Base-by-base conservation (phyloP, 2,888 invertebrate genomes). In the Ormia ochracea region DNA sequence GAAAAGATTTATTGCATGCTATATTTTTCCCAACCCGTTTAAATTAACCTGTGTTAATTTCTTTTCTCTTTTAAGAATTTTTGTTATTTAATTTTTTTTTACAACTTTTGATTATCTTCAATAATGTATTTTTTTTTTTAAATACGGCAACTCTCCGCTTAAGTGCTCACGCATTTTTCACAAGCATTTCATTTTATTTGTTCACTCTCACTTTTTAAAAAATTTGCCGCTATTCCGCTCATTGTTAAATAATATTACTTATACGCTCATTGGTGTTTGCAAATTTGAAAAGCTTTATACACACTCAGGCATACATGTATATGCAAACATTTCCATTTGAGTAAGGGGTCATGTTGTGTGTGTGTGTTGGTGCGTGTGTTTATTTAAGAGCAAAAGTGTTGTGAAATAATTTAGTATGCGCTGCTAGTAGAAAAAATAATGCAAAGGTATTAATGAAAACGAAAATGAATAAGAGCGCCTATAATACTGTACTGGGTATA, bases 241-340 rank as follows among this genome's bases (percentile, higher is more conserved):
- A 61, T 31, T 43, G 41, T 48, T 3, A 41, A 74, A 74, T 63
- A 65, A 58, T 48, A 74, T 74, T 74, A 36, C 74, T 74, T 38
- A 74, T 74, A 74, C 65, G 65, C 65, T 74, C 74, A 65, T 23
- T 36, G 10, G 17, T 31, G 23, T 33, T 23, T 58, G 28, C 31
- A 14, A 54, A 10, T 10, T 12, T 23, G 19, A n/a, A n/a, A n/a
- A n/a, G n/a, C n/a, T 41, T 21, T 61, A 26, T 36, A n/a, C 38
- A 17, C 14, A 26, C 12, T 21, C 9, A 23, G 21, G 50, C 50
- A 45, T 36, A 63, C 21, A 48, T 68, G 2, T 38, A 19, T 5
- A 21, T 14, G 33, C 0, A 5, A 6, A 5, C n/a, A n/a, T n/a
- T n/a, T n/a, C n/a, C n/a, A n/a, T n/a, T n/a, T n/a, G n/a, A n/a